Evolutionary conservation across 1,140 invertebrate genomes (phyloP), one percentile per base, ranked within the genome.

Genomic region (Bombus difficillimus): DNA sequence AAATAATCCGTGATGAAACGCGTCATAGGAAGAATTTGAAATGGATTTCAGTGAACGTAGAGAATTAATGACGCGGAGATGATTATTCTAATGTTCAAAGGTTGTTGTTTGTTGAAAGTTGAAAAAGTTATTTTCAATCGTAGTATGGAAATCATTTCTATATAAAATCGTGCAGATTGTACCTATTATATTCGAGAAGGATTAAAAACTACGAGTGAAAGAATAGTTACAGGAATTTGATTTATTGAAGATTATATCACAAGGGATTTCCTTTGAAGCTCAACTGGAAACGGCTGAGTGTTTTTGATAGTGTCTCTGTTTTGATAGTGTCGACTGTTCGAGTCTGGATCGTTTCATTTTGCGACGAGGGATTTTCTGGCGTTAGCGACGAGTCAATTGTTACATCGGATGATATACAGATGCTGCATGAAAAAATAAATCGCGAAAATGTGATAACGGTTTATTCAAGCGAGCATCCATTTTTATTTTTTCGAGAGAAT

Each of bases 181-280:
- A 3, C 15, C 10, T 13, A 62, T 62, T 53, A 37, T 73, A 28
- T 9, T 18, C 28, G 15, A 34, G 32, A 75, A 12, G 12, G 34
- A 37, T 59, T 76, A 59, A 28, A 59, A 76, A 9, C 32, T 18
- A 9, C 25, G 25, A n/a, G 8, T 10, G 28, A 59, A 28, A 37
- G 25, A 25, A 4, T 76, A 34, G 74, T 59, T 76, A 39, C 53
- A 37, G 28, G 25, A n/a, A 47, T 32, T 59, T 76, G 53, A 76
- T 76, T 59, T 76, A 76, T 76, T n/a, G 53, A 76, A 76, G 74
- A 76, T 76, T 76, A 59, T 76, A 76, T 76, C 74, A 25, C 53
- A 34, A 57, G 74, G 53, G 74, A 76, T 76, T 76, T 76, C 74
- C 74, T 76, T 76, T 76, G 74, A 76, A 57, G 25, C 34, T 37